Evolutionary conservation across 2,113 vertebrate genomes (phyloP).

Genomic region (Nestor notabilis): DNA sequence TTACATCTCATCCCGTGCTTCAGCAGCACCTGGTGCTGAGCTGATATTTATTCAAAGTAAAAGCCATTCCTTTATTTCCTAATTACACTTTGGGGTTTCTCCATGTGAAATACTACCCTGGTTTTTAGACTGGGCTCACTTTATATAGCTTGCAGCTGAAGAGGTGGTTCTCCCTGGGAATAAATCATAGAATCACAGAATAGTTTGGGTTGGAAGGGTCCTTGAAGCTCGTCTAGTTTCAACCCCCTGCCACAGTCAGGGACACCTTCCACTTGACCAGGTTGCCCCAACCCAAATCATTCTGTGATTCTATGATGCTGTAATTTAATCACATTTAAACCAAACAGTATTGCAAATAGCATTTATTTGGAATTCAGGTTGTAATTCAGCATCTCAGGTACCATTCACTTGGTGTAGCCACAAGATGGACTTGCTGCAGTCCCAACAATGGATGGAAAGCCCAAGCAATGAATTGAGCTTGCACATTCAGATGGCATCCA

Average conservation of each 20-base stretch:
- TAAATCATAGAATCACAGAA: background rate
- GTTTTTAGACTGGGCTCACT: background rate
- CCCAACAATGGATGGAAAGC: background rate
- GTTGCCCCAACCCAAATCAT: background rate
- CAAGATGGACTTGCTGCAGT: background rate
- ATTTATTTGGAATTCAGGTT: background rate
- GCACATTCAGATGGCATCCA: background rate
- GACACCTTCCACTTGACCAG: background rate
- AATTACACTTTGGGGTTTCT: background rate
- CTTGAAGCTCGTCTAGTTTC: background rate
- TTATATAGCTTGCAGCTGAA: background rate
- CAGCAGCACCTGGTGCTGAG: background rate
- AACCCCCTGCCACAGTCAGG: background rate
- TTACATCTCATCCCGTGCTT: background rate
- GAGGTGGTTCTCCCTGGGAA: background rate
- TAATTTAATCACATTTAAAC: background rate
- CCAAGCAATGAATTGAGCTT: background rate
- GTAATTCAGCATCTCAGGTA: background rate
- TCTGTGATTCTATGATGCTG: accelerated
- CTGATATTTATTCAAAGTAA: background rate
- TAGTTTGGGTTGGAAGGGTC: background rate
- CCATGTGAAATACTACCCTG: background rate
- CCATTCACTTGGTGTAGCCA: accelerated
- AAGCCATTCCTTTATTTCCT: background rate
- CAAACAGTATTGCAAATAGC: background rate